Evolutionary conservation across 1,140 invertebrate species (phyloP).

Genomic region (Procambarus virginalis): DNA sequence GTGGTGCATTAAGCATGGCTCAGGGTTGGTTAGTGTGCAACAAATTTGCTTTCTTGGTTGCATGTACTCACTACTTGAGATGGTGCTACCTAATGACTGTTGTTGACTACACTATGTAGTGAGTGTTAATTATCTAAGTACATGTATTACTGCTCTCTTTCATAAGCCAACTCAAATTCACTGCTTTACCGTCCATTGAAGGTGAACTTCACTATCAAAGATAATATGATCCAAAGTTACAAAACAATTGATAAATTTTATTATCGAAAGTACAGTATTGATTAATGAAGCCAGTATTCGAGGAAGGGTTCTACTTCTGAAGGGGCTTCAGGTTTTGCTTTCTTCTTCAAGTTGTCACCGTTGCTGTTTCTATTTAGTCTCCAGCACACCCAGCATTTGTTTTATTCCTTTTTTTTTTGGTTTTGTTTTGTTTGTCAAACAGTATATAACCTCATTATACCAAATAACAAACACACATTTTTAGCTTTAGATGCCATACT

Average conservation of each 20-base stretch:
- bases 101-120: constrained; percentile 42
- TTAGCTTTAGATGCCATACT: constrained; percentile 64
- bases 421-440: constrained; percentile 33
- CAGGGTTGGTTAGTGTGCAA: not conserved
- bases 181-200: constrained; percentile 68
- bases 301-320: constrained; percentile 33
- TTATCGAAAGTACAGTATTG: not conserved
- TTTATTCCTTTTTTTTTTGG: constrained; percentile 38
- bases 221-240: constrained; percentile 55
- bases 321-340: constrained; percentile 38
- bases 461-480: constrained; percentile 61
- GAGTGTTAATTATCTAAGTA: constrained; percentile 36
- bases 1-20: constrained; percentile 29
- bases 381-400: constrained; percentile 29
- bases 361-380: constrained; percentile 39
- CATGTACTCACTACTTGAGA: constrained; percentile 31
- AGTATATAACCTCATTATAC: constrained; percentile 65
- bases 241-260: constrained; percentile 35
- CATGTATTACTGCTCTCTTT: constrained; percentile 60
- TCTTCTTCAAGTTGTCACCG: constrained; percentile 37
- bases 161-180: constrained; percentile 61
- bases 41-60: constrained; percentile 7
- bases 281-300: constrained; percentile 46
- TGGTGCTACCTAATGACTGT: constrained; percentile 63
- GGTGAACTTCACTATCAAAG: constrained; percentile 58